Conservation (phyloP, 2,888 invertebrate species). For the Thecophora atra region DNA sequence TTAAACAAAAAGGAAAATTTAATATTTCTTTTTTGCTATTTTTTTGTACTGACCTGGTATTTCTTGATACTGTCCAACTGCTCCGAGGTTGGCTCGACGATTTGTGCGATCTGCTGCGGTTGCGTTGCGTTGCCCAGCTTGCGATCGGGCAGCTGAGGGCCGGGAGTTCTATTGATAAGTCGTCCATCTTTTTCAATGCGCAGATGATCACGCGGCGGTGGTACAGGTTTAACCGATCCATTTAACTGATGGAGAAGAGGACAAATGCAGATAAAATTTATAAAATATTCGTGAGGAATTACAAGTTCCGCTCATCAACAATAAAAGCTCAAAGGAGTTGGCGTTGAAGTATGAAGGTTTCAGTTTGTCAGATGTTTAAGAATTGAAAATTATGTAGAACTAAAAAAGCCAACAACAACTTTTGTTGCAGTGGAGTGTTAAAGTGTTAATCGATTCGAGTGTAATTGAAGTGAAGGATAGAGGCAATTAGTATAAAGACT, state of each 20-base stretch:
- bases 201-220: conserved; percentile 74
- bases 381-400: too few relatives aligned
- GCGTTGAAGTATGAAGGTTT: too few relatives aligned
- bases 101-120: conserved; percentile 65
- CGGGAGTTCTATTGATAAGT: conserved; percentile 71
- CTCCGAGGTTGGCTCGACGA: conserved; percentile 79
- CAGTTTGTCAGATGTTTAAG: too few relatives aligned
- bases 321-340: too few relatives aligned
- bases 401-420: too few relatives aligned
- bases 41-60: conserved; percentile 78
- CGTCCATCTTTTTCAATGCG: conserved; percentile 72
- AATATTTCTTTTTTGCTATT: not conserved
- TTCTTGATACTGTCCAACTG: conserved; percentile 92
- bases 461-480: too few relatives aligned
- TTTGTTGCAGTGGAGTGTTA: too few relatives aligned
- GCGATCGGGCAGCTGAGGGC: conserved; percentile 72
- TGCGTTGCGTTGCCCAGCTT: conserved; percentile 66
- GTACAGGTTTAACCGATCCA: conserved; percentile 65
- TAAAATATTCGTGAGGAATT: not conserved
- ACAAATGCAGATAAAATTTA: too few relatives aligned
- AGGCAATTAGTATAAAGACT: too few relatives aligned
- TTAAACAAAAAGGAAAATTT: too few relatives aligned
- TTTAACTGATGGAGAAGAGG: conserved; percentile 55
- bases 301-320: not conserved
- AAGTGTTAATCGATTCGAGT: too few relatives aligned